Evolutionary conservation across 35 echinoderm and acorn worm species (phyloP).

Genomic region (Heliocidaris erythrogramma): DNA sequence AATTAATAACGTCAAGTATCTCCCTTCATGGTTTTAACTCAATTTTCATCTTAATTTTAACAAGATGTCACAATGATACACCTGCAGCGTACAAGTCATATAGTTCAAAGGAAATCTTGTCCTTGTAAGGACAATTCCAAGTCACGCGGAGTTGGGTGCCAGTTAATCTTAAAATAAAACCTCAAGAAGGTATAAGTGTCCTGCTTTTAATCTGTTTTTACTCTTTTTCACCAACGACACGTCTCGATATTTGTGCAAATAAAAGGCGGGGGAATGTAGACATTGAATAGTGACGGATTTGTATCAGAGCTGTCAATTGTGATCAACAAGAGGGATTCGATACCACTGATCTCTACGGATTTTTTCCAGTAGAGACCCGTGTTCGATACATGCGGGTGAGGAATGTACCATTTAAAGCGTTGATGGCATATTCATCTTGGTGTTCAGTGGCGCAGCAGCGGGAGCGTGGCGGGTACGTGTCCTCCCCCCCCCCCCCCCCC

Average conservation of each 20-base stretch:
- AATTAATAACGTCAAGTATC: too few relatives aligned
- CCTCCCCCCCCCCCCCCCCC: too few relatives aligned
- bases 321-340: background rate
- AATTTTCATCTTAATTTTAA: background rate
- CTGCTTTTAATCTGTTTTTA: background rate
- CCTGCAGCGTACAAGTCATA: background rate
- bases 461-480: too few relatives aligned
- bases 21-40: too few relatives aligned
- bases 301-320: background rate
- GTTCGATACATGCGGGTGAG: background rate
- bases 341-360: too few relatives aligned
- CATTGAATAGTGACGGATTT: background rate
- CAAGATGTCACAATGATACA: background rate
- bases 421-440: too few relatives aligned
- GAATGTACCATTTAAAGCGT: background rate
- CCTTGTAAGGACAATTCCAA: background rate
- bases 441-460: too few relatives aligned
- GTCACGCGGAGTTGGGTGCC: background rate
- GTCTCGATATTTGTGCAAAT: background rate
- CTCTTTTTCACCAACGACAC: background rate
- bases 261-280: background rate
- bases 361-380: too few relatives aligned
- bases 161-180: background rate
- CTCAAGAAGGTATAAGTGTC: background rate
- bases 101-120: background rate